Conservation (phyloP, 2,888 invertebrate genomes). For the Aphidius colemani region DNA sequence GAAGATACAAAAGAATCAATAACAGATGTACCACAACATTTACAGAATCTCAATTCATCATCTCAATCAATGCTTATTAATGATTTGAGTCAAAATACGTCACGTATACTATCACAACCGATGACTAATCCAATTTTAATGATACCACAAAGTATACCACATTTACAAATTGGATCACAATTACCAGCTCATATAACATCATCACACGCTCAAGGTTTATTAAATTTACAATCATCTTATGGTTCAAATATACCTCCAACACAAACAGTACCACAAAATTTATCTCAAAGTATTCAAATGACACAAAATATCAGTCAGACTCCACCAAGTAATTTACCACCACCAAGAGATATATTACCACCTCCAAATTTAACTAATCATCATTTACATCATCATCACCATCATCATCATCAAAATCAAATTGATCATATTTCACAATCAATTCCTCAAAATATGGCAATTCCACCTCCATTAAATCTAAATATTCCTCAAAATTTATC, state of each 20-base stretch:
- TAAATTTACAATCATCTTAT: slow-evolving; percentile 53
- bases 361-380: slow-evolving; percentile 37
- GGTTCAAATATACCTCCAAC: slow-evolving; percentile 44
- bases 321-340: slow-evolving; percentile 30
- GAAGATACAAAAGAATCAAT: slow-evolving; percentile 47
- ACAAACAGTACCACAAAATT: slow-evolving; percentile 54
- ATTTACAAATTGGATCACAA: slow-evolving; percentile 25
- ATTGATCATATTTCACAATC: slow-evolving; percentile 28
- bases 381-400: slow-evolving; percentile 12
- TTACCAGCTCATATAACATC: slow-evolving; percentile 13
- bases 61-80: slow-evolving; percentile 37
- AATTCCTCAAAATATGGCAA: slow-evolving; percentile 38
- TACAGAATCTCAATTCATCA: slow-evolving; percentile 43
- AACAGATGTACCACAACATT: slow-evolving; percentile 36
- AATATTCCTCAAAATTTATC: slow-evolving; percentile 55
- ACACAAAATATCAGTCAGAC: slow-evolving; percentile 42
- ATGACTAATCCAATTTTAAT: slow-evolving; percentile 41
- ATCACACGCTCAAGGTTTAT: slow-evolving; percentile 41
- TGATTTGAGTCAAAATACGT: slow-evolving; percentile 47
- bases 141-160: slow-evolving; percentile 35
- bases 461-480: slow-evolving; percentile 49
- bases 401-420: no score
- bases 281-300: slow-evolving; percentile 51
- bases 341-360: slow-evolving; percentile 32
- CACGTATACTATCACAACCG: slow-evolving; percentile 52